phyloP scores from a whole-genome alignment of 2,113 vertebrate genomes.

The Pelusios castaneus region DNA sequence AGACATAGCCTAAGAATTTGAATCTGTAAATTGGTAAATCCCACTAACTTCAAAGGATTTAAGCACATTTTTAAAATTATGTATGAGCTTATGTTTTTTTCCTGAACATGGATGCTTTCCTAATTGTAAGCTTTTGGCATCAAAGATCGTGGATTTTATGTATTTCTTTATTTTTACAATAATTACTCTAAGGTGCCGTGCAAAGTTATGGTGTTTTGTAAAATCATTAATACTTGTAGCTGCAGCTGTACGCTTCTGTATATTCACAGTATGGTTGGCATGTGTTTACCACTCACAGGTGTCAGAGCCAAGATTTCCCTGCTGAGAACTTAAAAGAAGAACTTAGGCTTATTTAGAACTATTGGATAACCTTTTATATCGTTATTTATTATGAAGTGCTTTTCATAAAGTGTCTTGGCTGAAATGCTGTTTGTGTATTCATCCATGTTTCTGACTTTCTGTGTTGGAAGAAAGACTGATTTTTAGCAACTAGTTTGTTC shows the following conservation, averaged over 20 bases:
- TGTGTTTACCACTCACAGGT: background rate
- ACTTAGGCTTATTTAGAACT: background rate
- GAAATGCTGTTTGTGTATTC: background rate
- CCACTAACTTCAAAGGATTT: background rate
- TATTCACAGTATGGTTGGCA: background rate
- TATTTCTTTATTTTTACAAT: background rate
- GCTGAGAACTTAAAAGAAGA: background rate
- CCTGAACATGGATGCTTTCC: background rate
- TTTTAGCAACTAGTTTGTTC: background rate
- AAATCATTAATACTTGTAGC: background rate
- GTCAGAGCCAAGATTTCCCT: slow-evolving; percentile 1
- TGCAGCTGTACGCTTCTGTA: background rate
- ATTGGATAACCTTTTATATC: background rate
- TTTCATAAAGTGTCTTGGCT: background rate
- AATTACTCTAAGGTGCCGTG: background rate
- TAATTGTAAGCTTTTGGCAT: background rate
- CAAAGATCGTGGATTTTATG: background rate
- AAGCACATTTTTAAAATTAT: rapidly evolving
- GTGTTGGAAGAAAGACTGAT: background rate
- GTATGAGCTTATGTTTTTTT: background rate
- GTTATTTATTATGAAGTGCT: background rate
- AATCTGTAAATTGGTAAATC: background rate
- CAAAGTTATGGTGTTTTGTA: background rate
- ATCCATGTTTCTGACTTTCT: background rate
- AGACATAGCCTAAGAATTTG: too few species aligned